Conservation (phyloP, 1,140 invertebrate species). For the Chrysopa pallens region DNA sequence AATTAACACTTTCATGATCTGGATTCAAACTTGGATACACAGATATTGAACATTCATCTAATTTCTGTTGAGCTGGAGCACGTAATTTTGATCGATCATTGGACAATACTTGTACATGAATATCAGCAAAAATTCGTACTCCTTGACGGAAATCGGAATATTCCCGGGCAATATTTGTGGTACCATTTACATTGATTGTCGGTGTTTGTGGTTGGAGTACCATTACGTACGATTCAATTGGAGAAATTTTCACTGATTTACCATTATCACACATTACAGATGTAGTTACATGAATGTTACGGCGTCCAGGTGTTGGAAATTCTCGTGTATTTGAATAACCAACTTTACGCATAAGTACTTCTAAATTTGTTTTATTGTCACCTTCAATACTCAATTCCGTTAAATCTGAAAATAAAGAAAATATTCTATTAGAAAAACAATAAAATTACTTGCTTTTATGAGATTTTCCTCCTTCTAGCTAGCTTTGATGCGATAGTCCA, state of each 20-base stretch:
- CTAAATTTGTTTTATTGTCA: conserved; percentile 74
- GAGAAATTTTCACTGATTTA: conserved; percentile 45
- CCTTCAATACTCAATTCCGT: conserved; percentile 84
- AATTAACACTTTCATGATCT: conserved; percentile 71
- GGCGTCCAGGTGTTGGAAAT: conserved; percentile 79
- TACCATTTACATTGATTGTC: conserved; percentile 66
- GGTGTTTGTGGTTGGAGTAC: conserved; percentile 72
- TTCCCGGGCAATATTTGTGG: conserved; percentile 61
- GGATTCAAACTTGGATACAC: conserved; percentile 89
- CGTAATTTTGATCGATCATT: conserved; percentile 6
- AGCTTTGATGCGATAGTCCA: too few species aligned
- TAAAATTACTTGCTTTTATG: too few species aligned
- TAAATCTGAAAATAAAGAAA: conserved; percentile 37
- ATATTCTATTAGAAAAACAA: conserved; percentile 10
- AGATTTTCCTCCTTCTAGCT: too few species aligned
- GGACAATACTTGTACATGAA: conserved; percentile 33
- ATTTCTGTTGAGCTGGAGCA: conserved; percentile 25
- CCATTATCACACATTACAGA: conserved; percentile 58
- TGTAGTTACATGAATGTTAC: conserved; percentile 71
- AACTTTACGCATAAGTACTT: conserved; percentile 69
- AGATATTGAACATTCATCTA: conserved; percentile 80
- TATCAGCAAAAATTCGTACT: conserved; percentile 67
- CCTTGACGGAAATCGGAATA: conserved; percentile 72
- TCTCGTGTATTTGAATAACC: conserved; percentile 79
- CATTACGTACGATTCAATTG: conserved; percentile 69